Evolutionary conservation across 2,888 invertebrate genomes (phyloP).

Genomic region (Melanostoma mellinum): DNA sequence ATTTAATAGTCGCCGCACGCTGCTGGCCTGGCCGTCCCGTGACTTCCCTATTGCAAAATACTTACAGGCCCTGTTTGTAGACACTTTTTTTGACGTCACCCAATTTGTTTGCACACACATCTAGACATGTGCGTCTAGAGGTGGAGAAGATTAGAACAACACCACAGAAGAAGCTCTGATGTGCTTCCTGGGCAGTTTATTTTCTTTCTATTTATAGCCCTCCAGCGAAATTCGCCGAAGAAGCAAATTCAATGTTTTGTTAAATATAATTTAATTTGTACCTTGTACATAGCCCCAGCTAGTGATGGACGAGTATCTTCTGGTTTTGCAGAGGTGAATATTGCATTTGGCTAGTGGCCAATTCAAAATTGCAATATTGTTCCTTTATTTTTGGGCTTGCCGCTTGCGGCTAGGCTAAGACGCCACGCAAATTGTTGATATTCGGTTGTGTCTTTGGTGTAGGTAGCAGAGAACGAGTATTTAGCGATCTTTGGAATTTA

Average conservation of each 20-base stretch:
- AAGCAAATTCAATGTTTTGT: constrained; percentile 64
- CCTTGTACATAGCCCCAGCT: constrained; percentile 12
- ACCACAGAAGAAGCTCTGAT: constrained; percentile 17
- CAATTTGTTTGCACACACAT: constrained; percentile 20
- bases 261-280: constrained; percentile 69
- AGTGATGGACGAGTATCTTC: constrained; percentile 49
- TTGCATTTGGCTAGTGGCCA: constrained; percentile 61
- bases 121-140: not conserved
- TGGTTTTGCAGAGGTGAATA: constrained; percentile 59
- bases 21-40: constrained; percentile 16
- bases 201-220: constrained; percentile 49
- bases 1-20: not conserved
- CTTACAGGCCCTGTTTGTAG: constrained; percentile 18
- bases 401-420: not conserved
- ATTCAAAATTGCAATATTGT: constrained; percentile 50
- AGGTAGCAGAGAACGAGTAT: constrained; percentile 1
- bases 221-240: constrained; percentile 59
- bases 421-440: not conserved
- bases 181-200: constrained; percentile 51
- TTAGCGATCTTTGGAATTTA: constrained; percentile 36
- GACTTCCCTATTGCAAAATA: constrained; percentile 39
- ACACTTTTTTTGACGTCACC: constrained; percentile 54
- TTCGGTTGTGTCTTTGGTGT: constrained; percentile 1
- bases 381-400: not conserved
- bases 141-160: constrained; percentile 46